Base-by-base conservation (phyloP, 2,888 invertebrate genomes). In the Phoenoteleia sp. region DNA sequence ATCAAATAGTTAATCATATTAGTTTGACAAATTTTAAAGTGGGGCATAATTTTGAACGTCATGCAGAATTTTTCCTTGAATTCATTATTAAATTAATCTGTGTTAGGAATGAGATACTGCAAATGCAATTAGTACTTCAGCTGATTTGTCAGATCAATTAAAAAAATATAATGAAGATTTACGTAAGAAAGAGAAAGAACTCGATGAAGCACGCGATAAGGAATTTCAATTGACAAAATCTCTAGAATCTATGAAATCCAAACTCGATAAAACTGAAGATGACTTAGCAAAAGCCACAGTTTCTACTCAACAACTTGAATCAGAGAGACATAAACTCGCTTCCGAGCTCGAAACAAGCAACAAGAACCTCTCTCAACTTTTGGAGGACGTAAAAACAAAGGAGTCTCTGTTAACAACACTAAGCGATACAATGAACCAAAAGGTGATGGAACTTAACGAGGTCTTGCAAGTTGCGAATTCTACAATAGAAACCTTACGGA, bases 71-170 rank as follows among this genome's bases (percentile, higher is more conserved):
- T n/a, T n/a, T n/a, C 3, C 19, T 52, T 52, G 13, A 23, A 25
- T 29, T 54, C 15, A 54, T 33, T 33, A 19, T 15, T 9, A 21
- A 25, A 56, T 54, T 21, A 33, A 60, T 58, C 1, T 29, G 71
- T 75, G n/a, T 11, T 11, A 93, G 89, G 96, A 96, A 93, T 90
- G 94, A 4, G 95, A 96, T 90, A 95, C 96, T 82, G 93, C 95
- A 66, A 94, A 94, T 89, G 91, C 96, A n/a, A 95, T 95, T 62
- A 95, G 94, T 52, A 95, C 95, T 84, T 95, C 96, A 0, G 95
- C 95, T 3, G 95, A 96, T 91, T 96, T 96, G 0, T 94, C 94
- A 0, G 91, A 92, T 23, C 94, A 94, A 72, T 87, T 94, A n/a
- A 87, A 89, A 13, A 93, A 93, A 64, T 92, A 94, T 66, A 94